phyloP scores from a whole-genome alignment of 2,888 invertebrate species.

The Slavum lentiscoides region DNA sequence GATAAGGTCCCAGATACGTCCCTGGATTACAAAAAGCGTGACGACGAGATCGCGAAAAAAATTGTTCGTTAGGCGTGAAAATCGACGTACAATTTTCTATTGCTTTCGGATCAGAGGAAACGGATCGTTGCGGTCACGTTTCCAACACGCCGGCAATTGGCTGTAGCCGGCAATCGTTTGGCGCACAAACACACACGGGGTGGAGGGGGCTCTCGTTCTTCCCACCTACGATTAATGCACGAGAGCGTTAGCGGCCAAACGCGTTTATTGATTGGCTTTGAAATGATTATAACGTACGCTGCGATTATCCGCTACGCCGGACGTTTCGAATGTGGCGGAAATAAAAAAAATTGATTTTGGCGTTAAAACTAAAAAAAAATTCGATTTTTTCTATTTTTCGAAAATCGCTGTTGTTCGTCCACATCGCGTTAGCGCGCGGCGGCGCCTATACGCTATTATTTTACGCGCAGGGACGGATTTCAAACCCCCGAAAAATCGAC shows the following conservation, averaged over 20 bases:
- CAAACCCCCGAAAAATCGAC: conserved; percentile 43
- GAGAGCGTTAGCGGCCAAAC: conserved; percentile 30
- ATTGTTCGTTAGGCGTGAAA: background rate
- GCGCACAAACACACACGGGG: background rate
- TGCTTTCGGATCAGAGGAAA: background rate
- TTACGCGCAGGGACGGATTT: conserved; percentile 28
- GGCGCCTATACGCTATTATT: conserved; percentile 29
- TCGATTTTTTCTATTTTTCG: no score
- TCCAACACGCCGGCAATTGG: background rate
- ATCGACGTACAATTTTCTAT: background rate
- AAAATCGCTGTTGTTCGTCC: background rate
- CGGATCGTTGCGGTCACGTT: conserved; percentile 25
- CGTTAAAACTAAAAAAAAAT: conserved; percentile 15
- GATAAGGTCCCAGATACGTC: no score
- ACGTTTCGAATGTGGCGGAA: conserved; percentile 7
- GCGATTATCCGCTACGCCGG: conserved; percentile 42
- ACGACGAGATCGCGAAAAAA: no score
- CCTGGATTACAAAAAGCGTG: no score
- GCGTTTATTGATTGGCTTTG: conserved; percentile 50
- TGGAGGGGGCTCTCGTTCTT: background rate
- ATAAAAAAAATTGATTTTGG: conserved; percentile 24
- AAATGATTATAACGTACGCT: conserved; percentile 19
- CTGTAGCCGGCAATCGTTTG: background rate
- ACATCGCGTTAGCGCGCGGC: background rate
- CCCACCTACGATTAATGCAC: background rate